phyloP scores from a whole-genome alignment of 2,113 vertebrate genomes.

The Gyps fulvus region DNA sequence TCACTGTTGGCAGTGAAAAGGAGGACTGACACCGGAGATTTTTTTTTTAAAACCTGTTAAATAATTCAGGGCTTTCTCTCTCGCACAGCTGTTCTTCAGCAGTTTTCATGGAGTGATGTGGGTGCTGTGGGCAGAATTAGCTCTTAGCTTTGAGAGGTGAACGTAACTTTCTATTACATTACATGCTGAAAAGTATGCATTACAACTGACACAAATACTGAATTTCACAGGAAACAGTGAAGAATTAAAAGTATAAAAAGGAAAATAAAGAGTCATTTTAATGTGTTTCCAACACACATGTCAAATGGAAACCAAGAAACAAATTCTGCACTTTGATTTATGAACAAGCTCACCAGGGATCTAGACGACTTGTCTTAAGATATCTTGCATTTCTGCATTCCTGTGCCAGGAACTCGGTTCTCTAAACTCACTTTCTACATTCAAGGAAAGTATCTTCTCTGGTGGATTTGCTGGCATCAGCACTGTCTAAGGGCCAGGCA shows the following conservation, averaged over 20 bases:
- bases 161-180: neutral
- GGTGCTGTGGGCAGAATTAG: neutral
- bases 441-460: neutral
- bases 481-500: neutral
- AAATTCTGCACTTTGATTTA: neutral
- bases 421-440: neutral
- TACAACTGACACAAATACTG: neutral
- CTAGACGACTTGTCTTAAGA: neutral
- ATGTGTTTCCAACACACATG: neutral
- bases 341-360: neutral
- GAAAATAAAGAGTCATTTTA: neutral
- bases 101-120: neutral
- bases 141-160: neutral
- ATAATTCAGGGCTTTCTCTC: constrained; percentile 5
- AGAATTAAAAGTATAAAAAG: neutral
- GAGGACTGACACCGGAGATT: neutral
- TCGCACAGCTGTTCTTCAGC: neutral
- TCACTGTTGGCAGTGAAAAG: neutral
- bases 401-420: neutral
- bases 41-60: neutral
- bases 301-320: neutral
- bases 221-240: neutral
- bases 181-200: neutral
- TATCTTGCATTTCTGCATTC: neutral
- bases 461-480: neutral